Evolutionary conservation across 2,888 invertebrate genomes (phyloP).

Genomic region (Phyto melanocephala): DNA sequence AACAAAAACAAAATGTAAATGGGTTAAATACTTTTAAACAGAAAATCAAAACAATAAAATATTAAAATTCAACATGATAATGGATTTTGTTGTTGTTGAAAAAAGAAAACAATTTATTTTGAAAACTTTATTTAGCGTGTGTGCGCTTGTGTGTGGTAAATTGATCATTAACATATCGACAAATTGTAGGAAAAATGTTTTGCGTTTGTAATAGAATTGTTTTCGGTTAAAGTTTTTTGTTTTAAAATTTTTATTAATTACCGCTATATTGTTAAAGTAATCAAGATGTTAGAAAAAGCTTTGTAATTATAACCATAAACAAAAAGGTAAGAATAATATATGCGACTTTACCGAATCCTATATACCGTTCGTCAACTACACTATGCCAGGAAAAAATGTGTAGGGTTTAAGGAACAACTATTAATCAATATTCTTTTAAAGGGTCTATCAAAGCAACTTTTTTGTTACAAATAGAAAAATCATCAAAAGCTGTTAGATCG

Average conservation of each 20-base stretch:
- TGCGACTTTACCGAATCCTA: too few species aligned
- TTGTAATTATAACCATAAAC: constrained; percentile 27
- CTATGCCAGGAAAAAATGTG: too few species aligned
- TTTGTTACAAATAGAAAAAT: too few species aligned
- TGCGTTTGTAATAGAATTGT: background rate
- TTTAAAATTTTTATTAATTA: constrained; percentile 57
- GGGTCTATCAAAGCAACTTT: too few species aligned
- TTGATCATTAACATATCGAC: constrained; percentile 46
- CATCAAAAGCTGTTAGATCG: too few species aligned
- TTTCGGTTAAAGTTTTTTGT: constrained; percentile 8
- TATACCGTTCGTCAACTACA: too few species aligned
- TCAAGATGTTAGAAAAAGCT: constrained; percentile 48
- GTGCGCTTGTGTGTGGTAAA: constrained; percentile 18
- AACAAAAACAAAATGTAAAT: background rate
- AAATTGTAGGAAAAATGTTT: constrained; percentile 28
- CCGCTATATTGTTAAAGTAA: constrained; percentile 49
- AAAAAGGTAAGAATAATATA: too few species aligned
- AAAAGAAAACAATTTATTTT: constrained; percentile 15
- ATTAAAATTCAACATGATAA: constrained; percentile 46
- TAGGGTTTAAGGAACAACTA: too few species aligned
- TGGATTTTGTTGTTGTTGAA: constrained; percentile 34
- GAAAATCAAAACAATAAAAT: background rate
- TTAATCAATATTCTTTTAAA: too few species aligned
- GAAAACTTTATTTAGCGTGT: background rate
- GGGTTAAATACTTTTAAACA: constrained; percentile 22